Conservation (phyloP, 2,797 vertebrate genomes). For the Potorous gilbertii region DNA sequence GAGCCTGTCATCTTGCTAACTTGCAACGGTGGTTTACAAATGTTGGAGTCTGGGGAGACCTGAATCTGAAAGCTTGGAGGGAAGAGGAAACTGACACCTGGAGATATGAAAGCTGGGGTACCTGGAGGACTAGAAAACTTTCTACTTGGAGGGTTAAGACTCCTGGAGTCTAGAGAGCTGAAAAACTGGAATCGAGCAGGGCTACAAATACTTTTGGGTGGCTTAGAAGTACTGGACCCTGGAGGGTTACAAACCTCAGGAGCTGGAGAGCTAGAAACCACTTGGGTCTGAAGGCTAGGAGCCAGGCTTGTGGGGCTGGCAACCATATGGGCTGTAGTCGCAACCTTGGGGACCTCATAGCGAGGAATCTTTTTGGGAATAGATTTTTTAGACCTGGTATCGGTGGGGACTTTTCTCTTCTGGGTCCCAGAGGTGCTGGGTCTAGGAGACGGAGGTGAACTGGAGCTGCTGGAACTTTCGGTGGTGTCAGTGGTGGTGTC, state of each 20-base stretch:
- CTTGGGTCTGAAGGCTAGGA: neutral
- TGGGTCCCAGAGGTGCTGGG: neutral
- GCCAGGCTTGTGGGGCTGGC: neutral
- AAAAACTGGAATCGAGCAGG: neutral
- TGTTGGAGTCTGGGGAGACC: neutral
- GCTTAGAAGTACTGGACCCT: too few species aligned
- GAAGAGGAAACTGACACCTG: accelerated
- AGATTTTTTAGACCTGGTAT: neutral
- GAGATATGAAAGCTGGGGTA: neutral
- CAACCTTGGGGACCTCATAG: neutral
- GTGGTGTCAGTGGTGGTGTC: neutral
- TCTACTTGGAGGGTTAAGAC: neutral
- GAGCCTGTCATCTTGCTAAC: neutral
- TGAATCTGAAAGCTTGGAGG: accelerated
- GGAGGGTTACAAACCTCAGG: neutral
- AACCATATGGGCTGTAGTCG: too few species aligned
- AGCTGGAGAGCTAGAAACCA: neutral
- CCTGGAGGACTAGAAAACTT: neutral
- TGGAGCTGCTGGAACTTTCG: neutral
- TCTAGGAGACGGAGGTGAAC: too few species aligned
- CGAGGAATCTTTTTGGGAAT: neutral
- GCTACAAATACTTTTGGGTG: neutral
- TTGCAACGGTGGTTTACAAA: neutral
- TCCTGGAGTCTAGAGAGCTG: neutral
- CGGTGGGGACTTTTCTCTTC: neutral